These are phyloP conservation scores for Notodromas monacha DNA, from an alignment of 2,888 invertebrate species.

Conservation along the genomic window DNA sequence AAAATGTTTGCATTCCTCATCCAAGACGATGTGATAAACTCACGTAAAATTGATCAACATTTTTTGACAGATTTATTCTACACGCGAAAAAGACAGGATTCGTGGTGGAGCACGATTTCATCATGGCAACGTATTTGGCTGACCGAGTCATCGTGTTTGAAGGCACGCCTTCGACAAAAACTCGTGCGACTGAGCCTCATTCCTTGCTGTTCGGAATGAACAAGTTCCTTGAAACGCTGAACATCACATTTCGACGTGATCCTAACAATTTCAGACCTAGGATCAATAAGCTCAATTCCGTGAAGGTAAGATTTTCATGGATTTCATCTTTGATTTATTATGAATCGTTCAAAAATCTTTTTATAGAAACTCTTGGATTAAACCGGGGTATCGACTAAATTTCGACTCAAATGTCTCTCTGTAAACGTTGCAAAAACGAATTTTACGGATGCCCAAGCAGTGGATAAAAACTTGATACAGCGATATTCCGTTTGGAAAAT, in stretches of 20 bases:
- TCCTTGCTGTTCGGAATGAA: constrained; percentile 92
- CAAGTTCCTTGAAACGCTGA: constrained; percentile 63
- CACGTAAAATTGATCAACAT: too few relatives aligned
- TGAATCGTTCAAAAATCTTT: too few relatives aligned
- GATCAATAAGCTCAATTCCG: constrained; percentile 83
- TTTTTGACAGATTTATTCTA: constrained; percentile 49
- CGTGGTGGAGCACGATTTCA: constrained; percentile 98
- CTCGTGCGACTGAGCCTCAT: constrained; percentile 55
- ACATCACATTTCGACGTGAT: constrained; percentile 91
- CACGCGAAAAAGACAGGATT: constrained; percentile 99
- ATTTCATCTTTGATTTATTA: too few relatives aligned
- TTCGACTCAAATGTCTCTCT: too few relatives aligned
- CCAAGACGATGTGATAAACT: not conserved
- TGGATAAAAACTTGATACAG: too few relatives aligned
- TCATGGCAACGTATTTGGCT: constrained; percentile 96
- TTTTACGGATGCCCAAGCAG: too few relatives aligned
- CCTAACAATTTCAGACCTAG: constrained; percentile 93
- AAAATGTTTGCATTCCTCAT: too few relatives aligned
- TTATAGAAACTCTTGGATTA: too few relatives aligned
- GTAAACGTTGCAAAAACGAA: too few relatives aligned
- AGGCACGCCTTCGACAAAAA: constrained; percentile 57
- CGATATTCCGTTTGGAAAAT: too few relatives aligned
- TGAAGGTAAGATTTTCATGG: constrained; percentile 43
- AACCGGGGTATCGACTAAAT: too few relatives aligned
- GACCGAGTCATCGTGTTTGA: constrained; percentile 97